Evolutionary conservation across 2,888 invertebrate species (phyloP).

Genomic region (Microctonus hyperodae): DNA sequence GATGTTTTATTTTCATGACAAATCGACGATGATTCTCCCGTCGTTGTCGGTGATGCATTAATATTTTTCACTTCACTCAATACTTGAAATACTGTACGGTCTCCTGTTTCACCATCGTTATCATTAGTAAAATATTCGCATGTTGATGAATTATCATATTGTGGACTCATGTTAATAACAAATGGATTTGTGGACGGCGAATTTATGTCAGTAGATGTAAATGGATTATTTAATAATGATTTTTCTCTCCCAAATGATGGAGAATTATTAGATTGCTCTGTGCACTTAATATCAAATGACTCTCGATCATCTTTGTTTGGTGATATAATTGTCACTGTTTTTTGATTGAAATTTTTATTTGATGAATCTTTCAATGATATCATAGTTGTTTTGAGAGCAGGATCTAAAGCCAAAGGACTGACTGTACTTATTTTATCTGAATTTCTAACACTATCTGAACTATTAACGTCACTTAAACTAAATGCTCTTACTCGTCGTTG

Average conservation of each 20-base stretch:
- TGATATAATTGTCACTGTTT: conserved; percentile 56
- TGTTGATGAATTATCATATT: background rate
- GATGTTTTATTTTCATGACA: background rate
- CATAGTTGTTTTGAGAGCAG: conserved; percentile 41
- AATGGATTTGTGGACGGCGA: conserved; percentile 34
- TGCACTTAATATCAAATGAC: conserved; percentile 21
- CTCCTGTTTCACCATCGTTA: background rate
- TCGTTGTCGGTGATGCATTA: conserved; percentile 28
- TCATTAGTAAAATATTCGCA: background rate
- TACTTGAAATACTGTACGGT: conserved; percentile 30
- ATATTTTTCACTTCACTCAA: conserved; percentile 34
- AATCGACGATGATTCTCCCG: background rate
- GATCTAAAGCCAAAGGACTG: conserved; percentile 52
- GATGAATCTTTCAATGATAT: conserved; percentile 33
- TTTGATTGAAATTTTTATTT: conserved; percentile 37
- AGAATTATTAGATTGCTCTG: background rate
- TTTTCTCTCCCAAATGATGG: conserved; percentile 29
- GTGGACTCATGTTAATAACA: conserved; percentile 9
- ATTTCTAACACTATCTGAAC: conserved; percentile 41
- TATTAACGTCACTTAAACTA: conserved; percentile 57
- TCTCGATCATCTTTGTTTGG: conserved; percentile 39
- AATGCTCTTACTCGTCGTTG: conserved; percentile 56
- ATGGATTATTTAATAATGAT: conserved; percentile 35
- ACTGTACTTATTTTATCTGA: conserved; percentile 36
- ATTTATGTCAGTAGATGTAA: conserved; percentile 19